phyloP scores from a whole-genome alignment of 1,140 invertebrate genomes.

The Neodiprion fabricii region DNA sequence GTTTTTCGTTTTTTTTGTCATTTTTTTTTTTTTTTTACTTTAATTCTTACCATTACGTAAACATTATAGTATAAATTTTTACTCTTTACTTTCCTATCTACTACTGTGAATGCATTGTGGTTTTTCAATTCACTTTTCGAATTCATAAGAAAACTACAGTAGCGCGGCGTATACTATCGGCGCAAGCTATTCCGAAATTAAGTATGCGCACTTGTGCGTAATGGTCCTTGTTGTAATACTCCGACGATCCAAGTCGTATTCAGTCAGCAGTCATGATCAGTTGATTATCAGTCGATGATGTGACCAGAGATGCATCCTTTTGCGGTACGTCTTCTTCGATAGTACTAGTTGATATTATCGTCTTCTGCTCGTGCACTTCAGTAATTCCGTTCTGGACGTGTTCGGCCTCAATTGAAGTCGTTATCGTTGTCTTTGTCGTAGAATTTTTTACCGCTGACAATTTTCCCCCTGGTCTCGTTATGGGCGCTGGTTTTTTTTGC shows the following conservation, averaged over 20 bases:
- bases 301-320: slow-evolving; percentile 53
- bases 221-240: slow-evolving; percentile 29
- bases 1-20: neutral
- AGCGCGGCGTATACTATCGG: slow-evolving; percentile 23
- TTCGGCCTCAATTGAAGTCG: slow-evolving; percentile 56
- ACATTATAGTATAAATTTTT: slow-evolving; percentile 15
- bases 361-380: slow-evolving; percentile 31
- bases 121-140: slow-evolving; percentile 16
- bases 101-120: slow-evolving; percentile 12
- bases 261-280: slow-evolving; percentile 55
- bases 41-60: slow-evolving; percentile 6
- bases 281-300: slow-evolving; percentile 53
- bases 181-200: slow-evolving; percentile 20
- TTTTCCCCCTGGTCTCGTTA: slow-evolving; percentile 9
- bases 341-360: slow-evolving; percentile 31
- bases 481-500: slow-evolving; percentile 34
- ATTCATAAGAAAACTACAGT: slow-evolving; percentile 21
- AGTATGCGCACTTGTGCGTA: slow-evolving; percentile 24
- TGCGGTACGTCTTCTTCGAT: slow-evolving; percentile 51
- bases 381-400: slow-evolving; percentile 50
- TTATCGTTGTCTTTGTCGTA: slow-evolving; percentile 42
- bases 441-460: slow-evolving; percentile 9
- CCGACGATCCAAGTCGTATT: slow-evolving; percentile 30
- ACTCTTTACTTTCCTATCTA: slow-evolving; percentile 16
- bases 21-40: slow-evolving; percentile 5